Percentiles rank a stretch among this genome's conserved stretches.
These are phyloP conservation scores for Mayetiola destructor DNA, from an alignment of 2,888 invertebrate genomes.

Conservation along the genomic window DNA sequence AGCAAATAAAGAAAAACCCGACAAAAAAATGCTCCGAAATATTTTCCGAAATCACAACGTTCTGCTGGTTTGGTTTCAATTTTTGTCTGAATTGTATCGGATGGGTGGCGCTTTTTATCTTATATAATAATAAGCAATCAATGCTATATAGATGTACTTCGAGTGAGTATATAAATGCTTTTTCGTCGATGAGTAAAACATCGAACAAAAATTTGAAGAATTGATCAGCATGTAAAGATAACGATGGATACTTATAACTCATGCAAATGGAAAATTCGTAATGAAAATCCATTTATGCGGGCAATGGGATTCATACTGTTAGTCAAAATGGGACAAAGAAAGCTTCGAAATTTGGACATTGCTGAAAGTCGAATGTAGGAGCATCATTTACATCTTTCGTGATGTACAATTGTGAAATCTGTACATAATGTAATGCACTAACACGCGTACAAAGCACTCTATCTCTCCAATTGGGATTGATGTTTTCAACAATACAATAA, in stretches of 20 bases:
- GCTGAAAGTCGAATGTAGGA: constrained; percentile 1
- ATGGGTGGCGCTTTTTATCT: constrained; percentile 12
- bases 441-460: not conserved
- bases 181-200: too few relatives aligned
- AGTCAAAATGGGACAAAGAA: too few relatives aligned
- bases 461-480: not conserved
- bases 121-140: too few relatives aligned
- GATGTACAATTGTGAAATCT: not conserved
- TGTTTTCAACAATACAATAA: not conserved
- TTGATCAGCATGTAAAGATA: too few relatives aligned
- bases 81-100: not conserved
- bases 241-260: too few relatives aligned
- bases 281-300: too few relatives aligned
- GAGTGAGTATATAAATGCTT: too few relatives aligned
- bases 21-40: not conserved
- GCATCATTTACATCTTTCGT: constrained; percentile 11
- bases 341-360: too few relatives aligned
- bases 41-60: not conserved
- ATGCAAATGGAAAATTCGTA: too few relatives aligned
- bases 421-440: not conserved
- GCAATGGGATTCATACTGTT: too few relatives aligned
- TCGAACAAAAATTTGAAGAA: too few relatives aligned
- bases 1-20: not conserved
- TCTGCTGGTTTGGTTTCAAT: not conserved
- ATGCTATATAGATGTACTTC: too few relatives aligned